Conservation (phyloP, 2,113 vertebrate genomes). For the Romanogobio albipinnatus region DNA sequence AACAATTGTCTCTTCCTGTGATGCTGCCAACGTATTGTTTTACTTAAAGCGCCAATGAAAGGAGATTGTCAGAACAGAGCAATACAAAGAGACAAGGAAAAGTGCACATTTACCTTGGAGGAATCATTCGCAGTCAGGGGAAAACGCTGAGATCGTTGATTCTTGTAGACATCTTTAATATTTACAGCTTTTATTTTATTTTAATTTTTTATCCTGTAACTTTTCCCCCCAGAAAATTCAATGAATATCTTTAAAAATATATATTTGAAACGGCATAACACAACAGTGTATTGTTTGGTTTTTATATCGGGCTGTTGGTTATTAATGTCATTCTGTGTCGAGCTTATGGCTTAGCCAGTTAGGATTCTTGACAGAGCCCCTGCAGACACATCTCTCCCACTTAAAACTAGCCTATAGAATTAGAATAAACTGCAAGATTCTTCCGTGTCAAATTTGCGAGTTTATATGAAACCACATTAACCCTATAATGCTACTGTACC, state of each 20-base stretch:
- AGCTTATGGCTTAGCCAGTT: neutral
- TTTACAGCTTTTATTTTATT: neutral
- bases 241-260: neutral
- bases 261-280: neutral
- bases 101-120: conserved; percentile 2
- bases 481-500: neutral
- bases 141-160: neutral
- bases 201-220: neutral
- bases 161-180: neutral
- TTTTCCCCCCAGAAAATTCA: neutral
- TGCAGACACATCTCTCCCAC: neutral
- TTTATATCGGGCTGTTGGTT: neutral
- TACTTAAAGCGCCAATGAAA: neutral
- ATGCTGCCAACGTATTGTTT: neutral
- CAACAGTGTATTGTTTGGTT: neutral
- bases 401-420: neutral
- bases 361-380: conserved; percentile 2
- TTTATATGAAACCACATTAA: neutral
- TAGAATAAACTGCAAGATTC: neutral
- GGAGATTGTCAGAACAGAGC: conserved; percentile 8
- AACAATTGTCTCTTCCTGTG: conserved; percentile 16
- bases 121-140: neutral
- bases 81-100: neutral
- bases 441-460: neutral
- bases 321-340: neutral